Percentiles rank a stretch among this genome's conserved stretches.
These are phyloP conservation scores for Papilio polytes DNA, from an alignment of 1,140 invertebrate genomes.

Conservation along the genomic window DNA sequence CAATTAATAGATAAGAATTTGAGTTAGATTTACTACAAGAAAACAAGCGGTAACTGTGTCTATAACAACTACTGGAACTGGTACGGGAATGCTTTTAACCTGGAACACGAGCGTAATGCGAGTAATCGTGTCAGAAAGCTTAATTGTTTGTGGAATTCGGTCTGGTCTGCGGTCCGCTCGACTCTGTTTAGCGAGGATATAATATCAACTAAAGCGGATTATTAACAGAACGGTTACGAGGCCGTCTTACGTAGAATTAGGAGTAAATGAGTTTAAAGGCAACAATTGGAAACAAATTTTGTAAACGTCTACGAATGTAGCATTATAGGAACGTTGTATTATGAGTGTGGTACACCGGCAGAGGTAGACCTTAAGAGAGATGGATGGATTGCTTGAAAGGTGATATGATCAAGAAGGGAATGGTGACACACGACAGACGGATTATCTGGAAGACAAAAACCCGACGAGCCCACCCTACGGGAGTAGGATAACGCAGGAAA, in stretches of 20 bases:
- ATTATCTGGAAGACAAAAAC: no score
- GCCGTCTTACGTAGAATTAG: background rate
- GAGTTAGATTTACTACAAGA: background rate
- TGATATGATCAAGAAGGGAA: no score
- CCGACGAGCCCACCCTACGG: no score
- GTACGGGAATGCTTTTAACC: slow-evolving; percentile 23
- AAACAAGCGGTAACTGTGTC: background rate
- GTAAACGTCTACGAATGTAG: no score
- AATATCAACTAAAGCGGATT: slow-evolving; percentile 36
- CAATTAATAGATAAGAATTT: background rate
- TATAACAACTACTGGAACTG: slow-evolving; percentile 2
- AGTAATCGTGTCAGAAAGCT: slow-evolving; percentile 35
- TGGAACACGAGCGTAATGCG: background rate
- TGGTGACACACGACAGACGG: no score
- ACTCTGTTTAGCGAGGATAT: slow-evolving; percentile 22
- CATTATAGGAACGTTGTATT: no score
- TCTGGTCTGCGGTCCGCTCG: slow-evolving; percentile 30
- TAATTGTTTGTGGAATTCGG: slow-evolving; percentile 36
- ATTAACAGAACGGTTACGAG: slow-evolving; percentile 1
- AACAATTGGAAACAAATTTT: background rate
- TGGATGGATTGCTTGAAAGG: no score
- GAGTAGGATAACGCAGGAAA: no score
- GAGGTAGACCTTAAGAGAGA: no score
- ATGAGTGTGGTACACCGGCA: no score
- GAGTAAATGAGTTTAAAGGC: background rate